Conservation (phyloP, 2,888 invertebrate genomes). For the Parthenolecanium corni region DNA sequence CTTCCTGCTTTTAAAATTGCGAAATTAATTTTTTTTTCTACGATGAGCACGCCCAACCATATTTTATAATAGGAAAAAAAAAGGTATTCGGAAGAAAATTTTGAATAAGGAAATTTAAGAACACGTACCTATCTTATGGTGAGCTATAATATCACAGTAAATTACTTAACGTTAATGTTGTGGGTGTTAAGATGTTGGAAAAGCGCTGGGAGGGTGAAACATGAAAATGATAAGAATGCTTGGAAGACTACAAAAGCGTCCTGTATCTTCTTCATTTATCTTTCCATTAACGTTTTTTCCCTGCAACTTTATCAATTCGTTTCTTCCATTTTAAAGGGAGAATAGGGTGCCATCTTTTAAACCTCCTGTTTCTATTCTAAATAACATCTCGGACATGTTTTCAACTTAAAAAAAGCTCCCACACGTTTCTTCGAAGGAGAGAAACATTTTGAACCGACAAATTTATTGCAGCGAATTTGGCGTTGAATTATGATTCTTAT, state of each 20-base stretch:
- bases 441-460: too few species aligned
- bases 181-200: constrained; percentile 18
- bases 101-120: constrained; percentile 12
- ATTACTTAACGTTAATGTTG: constrained; percentile 24
- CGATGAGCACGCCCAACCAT: too few species aligned
- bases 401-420: background rate
- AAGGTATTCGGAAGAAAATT: too few species aligned
- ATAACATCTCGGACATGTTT: constrained; percentile 24
- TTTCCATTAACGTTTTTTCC: constrained; percentile 26
- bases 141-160: constrained; percentile 20
- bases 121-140: constrained; percentile 5
- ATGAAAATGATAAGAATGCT: constrained; percentile 20
- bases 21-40: too few species aligned
- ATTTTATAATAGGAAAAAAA: too few species aligned
- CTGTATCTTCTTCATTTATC: constrained; percentile 27
- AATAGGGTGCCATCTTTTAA: constrained; percentile 8
- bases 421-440: background rate
- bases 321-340: background rate
- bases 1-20: too few species aligned
- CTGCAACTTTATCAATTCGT: constrained; percentile 27
- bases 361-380: constrained; percentile 12
- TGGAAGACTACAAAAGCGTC: constrained; percentile 15
- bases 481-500: too few species aligned
- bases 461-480: too few species aligned
- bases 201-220: background rate